A percentile compares a stretch with the other conserved stretches of the same genome.
Conservation (phyloP, 2,113 vertebrate species). For the Sardina pilchardus region DNA sequence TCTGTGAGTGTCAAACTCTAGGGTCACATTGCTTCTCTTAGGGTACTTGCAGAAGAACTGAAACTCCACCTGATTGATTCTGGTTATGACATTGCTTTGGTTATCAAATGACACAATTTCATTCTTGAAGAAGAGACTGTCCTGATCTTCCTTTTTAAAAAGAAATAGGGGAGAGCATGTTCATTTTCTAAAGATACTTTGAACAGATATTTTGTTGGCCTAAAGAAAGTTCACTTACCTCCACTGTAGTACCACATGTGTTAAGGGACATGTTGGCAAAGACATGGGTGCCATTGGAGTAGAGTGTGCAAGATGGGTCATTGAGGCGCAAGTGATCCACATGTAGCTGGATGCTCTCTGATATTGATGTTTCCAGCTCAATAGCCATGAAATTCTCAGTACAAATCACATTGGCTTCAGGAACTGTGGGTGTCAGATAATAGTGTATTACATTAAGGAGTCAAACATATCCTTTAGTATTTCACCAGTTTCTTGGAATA, state of each 20-base stretch:
- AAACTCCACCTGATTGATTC: conserved; percentile 52
- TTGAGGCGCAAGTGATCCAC: conserved; percentile 52
- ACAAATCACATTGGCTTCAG: conserved; percentile 42
- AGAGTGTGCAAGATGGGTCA: conserved; percentile 51
- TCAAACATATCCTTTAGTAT: not conserved
- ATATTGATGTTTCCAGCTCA: conserved; percentile 45
- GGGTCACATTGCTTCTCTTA: conserved; percentile 48
- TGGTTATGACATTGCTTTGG: conserved; percentile 43
- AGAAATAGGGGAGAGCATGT: not conserved
- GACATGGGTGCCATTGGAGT: conserved; percentile 50
- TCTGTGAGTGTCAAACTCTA: conserved; percentile 50
- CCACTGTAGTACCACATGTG: conserved; percentile 38
- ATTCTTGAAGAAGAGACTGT: conserved; percentile 60
- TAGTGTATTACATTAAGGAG: not conserved
- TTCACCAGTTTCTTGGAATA: not conserved
- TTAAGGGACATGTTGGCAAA: conserved; percentile 35
- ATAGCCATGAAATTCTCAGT: conserved; percentile 52
- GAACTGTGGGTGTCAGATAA: not conserved
- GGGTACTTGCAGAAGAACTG: conserved; percentile 54
- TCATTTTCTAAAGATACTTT: not conserved
- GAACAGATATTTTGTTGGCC: not conserved
- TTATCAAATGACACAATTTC: conserved; percentile 47
- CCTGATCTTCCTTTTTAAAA: conserved; percentile 49
- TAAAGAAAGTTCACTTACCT: conserved; percentile 21
- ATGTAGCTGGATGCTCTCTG: conserved; percentile 37